Conservation (phyloP, 1,140 invertebrate genomes). For the Euwallacea similis region DNA sequence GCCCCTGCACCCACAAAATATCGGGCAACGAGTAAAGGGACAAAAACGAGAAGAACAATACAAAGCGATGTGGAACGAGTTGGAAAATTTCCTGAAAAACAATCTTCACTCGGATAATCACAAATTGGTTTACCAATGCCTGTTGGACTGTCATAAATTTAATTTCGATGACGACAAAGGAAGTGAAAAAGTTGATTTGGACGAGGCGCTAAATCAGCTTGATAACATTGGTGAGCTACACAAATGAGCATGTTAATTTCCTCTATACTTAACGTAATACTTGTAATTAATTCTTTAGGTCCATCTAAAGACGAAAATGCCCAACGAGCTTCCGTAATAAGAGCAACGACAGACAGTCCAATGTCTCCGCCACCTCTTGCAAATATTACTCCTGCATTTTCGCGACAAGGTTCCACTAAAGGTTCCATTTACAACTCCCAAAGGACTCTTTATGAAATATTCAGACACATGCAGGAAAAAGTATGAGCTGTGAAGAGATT, state of each 20-base stretch:
- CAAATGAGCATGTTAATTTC: background rate
- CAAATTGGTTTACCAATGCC: slow-evolving; percentile 76
- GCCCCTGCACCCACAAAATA: slow-evolving; percentile 67
- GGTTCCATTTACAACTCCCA: slow-evolving; percentile 47
- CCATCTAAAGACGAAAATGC: slow-evolving; percentile 49
- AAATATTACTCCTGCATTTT: slow-evolving; percentile 48
- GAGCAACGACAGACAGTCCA: slow-evolving; percentile 80
- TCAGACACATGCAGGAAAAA: slow-evolving; percentile 58
- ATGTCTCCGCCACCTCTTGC: slow-evolving; percentile 69
- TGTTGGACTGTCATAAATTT: slow-evolving; percentile 76
- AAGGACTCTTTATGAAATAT: slow-evolving; percentile 68
- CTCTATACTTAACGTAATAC: too few species aligned
- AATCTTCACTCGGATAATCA: slow-evolving; percentile 72
- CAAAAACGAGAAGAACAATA: slow-evolving; percentile 86
- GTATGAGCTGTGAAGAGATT: background rate
- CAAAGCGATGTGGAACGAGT: slow-evolving; percentile 83
- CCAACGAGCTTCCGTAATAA: slow-evolving; percentile 68
- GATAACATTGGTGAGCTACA: slow-evolving; percentile 42
- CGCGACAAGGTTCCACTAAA: slow-evolving; percentile 38
- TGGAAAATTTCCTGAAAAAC: slow-evolving; percentile 80
- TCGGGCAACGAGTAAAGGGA: slow-evolving; percentile 60
- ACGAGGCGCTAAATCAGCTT: slow-evolving; percentile 46
- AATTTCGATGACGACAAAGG: slow-evolving; percentile 57
- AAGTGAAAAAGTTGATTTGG: slow-evolving; percentile 66
- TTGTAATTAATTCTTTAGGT: slow-evolving; percentile 29